Evolutionary conservation across 2,113 vertebrate species (phyloP).

Genomic region (Trogon melanurus): DNA sequence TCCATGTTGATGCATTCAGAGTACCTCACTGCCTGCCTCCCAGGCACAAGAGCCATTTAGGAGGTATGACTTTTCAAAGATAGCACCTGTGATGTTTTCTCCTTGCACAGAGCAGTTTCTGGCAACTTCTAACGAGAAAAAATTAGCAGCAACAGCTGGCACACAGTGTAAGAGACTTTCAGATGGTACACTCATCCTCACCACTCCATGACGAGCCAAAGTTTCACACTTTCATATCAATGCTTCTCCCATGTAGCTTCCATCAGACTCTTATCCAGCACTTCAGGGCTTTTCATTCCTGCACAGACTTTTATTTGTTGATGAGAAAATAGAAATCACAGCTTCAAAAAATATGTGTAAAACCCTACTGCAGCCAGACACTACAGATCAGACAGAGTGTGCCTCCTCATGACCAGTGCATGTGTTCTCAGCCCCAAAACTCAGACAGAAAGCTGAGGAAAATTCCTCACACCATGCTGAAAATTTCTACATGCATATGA

Average conservation of each 20-base stretch:
- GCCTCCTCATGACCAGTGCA: accelerated
- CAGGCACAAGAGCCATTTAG: neutral
- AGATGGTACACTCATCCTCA: neutral
- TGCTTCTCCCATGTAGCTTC: neutral
- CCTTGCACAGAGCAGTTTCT: neutral
- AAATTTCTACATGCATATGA: neutral
- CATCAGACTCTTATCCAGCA: neutral
- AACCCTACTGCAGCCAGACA: neutral
- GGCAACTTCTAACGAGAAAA: neutral
- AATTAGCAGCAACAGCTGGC: neutral
- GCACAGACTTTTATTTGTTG: neutral
- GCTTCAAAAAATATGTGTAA: neutral
- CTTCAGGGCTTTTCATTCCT: neutral
- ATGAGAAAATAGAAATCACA: neutral
- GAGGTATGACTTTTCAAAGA: neutral
- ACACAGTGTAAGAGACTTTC: neutral
- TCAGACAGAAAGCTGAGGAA: neutral
- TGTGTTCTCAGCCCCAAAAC: neutral
- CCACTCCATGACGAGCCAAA: neutral
- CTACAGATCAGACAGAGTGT: neutral
- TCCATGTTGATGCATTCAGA: neutral
- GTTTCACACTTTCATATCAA: neutral
- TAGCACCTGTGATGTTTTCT: neutral
- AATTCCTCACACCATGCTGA: neutral
- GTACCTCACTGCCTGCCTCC: neutral